These are phyloP conservation scores for Chelidonichthys spinosus DNA, from an alignment of 2,797 vertebrate species.

Conservation along the genomic window DNA sequence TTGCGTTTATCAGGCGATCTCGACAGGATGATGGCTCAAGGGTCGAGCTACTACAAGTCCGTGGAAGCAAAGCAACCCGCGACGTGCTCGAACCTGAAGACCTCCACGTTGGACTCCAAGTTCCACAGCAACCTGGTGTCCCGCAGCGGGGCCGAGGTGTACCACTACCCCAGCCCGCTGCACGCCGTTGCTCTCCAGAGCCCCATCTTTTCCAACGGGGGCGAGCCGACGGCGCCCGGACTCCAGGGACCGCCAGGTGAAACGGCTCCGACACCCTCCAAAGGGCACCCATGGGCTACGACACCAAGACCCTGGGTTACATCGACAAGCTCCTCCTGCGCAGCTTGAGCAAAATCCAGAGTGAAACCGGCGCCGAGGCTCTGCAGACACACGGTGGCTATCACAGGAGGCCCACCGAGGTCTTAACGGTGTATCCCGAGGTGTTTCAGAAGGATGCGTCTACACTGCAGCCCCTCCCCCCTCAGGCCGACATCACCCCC, in stretches of 20 bases:
- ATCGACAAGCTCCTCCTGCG: slow-evolving; percentile 88
- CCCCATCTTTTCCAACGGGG: slow-evolving; percentile 88
- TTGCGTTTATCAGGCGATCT: slow-evolving; percentile 88
- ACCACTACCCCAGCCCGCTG: slow-evolving; percentile 94
- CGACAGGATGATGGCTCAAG: slow-evolving; percentile 83
- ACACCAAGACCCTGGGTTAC: slow-evolving; percentile 83
- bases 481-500: slow-evolving; percentile 44
- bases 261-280: slow-evolving; percentile 47
- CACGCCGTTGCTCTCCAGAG: slow-evolving; percentile 96
- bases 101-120: slow-evolving; percentile 82
- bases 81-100: slow-evolving; percentile 68
- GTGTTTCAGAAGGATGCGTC: slow-evolving; percentile 43
- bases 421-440: slow-evolving; percentile 41
- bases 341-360: slow-evolving; percentile 76
- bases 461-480: slow-evolving; percentile 24
- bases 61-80: slow-evolving; percentile 69
- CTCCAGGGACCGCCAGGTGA: slow-evolving; percentile 41
- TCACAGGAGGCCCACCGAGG: slow-evolving; percentile 58
- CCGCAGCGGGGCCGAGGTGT: slow-evolving; percentile 88
- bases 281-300: slow-evolving; percentile 56
- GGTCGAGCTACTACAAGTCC: slow-evolving; percentile 73
- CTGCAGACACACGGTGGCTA: slow-evolving; percentile 47
- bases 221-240: slow-evolving; percentile 52
- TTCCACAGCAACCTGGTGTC: slow-evolving; percentile 91
- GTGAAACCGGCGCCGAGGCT: slow-evolving; percentile 61